Evolutionary conservation across 2,113 vertebrate species (phyloP), one percentile per base, ranked within the genome.

Genomic region (Cheirogaleus medius): DNA sequence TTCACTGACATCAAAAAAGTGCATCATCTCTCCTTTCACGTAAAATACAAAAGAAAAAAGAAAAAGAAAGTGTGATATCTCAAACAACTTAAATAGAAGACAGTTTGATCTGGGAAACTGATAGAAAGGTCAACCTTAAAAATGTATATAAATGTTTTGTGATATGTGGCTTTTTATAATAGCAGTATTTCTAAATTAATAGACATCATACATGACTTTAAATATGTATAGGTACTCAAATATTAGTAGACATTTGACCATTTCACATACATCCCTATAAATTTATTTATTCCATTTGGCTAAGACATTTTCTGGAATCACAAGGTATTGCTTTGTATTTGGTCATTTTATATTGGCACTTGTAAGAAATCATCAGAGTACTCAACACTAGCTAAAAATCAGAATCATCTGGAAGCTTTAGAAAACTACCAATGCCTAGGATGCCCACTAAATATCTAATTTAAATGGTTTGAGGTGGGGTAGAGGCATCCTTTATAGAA

Each of bases 281-380:
- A 71, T 66, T 58, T 58, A 94, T 52, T 69, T 56, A 87, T 29
- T 86, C 49, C 73, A 92, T 42, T 82, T 82, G 83, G 32, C 37
- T 93, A 87, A 94, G 76, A 71, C 27, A 92, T 77, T 92, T 84
- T 92, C 37, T 94, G 44, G 25, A 87, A 97, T 73, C 49, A 87
- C 8, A 71, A n/a, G 47, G 47, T 12, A 90, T 1, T 82, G 23
- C 39, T 90, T 90, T 87, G 49, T 32, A 71, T 68, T 77, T 95
- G 29, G 32, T 82, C 52, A 86, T 47, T n/a, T 92, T 89, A 15
- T 52, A 47, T 63, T 71, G 88, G 4, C n/a, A 15, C 54, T 88
- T 83, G 0, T 32, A 94, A 84, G 37, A 83, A 84, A 95, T 74
- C 54, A 32, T 4, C 42, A 44, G 15, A 2, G 42, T 76, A 27